A percentile compares a stretch with the other conserved stretches of the same genome.
phyloP scores from a whole-genome alignment of 2,113 vertebrate species.

The Lepus americanus region DNA sequence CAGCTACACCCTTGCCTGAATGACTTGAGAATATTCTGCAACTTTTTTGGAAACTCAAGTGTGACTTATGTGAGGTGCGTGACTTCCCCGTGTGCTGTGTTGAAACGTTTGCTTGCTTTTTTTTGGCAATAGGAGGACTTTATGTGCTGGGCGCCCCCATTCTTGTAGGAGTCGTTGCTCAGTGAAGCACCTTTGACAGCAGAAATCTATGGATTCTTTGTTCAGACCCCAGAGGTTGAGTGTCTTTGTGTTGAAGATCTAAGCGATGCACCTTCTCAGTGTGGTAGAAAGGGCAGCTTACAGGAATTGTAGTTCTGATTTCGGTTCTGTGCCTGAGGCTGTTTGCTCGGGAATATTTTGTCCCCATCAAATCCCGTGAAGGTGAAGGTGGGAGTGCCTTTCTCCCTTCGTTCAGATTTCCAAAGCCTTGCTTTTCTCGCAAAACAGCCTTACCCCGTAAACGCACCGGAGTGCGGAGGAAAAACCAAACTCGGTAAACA shows the following conservation, averaged over 20 bases:
- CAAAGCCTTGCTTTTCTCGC: neutral
- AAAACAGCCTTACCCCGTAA: neutral
- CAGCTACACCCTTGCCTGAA: neutral
- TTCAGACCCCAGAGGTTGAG: neutral
- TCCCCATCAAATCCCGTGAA: constrained; percentile 37
- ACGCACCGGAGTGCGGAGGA: neutral
- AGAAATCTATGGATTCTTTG: neutral
- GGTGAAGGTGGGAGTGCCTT: neutral
- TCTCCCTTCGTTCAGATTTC: neutral
- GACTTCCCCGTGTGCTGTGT: neutral
- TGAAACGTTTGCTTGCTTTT: neutral
- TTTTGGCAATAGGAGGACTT: neutral
- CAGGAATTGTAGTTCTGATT: neutral
- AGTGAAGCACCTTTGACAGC: neutral
- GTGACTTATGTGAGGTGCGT: neutral
- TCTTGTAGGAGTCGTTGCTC: neutral
- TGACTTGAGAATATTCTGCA: neutral
- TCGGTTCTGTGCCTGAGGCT: neutral
- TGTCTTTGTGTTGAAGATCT: neutral
- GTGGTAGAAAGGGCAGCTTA: neutral
- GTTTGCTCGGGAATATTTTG: constrained; percentile 66
- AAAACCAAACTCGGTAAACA: constrained; percentile 33
- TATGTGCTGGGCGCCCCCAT: accelerated
- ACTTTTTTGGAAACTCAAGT: neutral
- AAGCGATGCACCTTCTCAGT: neutral